phyloP scores from a whole-genome alignment of 37 sponge, comb jelly and placozoan species.

The Spongilla lacustris region DNA sequence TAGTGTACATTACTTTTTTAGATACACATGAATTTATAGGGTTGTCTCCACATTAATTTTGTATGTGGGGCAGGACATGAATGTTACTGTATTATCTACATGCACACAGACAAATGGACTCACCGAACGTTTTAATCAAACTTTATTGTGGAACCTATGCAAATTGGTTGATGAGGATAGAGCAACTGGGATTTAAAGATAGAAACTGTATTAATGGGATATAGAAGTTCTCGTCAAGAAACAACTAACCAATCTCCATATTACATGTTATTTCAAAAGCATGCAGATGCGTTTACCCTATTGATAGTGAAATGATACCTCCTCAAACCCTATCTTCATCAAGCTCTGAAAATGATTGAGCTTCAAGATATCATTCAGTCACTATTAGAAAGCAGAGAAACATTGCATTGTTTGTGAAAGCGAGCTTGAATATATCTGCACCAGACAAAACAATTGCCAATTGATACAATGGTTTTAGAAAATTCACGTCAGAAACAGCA shows the following conservation, averaged over 20 bases:
- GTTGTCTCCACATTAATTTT: too few relatives aligned
- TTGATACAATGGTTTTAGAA: constrained; percentile 32
- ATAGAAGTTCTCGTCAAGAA: constrained; percentile 16
- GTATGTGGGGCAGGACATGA: too few relatives aligned
- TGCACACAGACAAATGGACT: constrained; percentile 24
- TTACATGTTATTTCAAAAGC: constrained; percentile 26
- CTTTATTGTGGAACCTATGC: constrained; percentile 2
- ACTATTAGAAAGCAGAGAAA: constrained; percentile 9
- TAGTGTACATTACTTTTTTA: too few relatives aligned
- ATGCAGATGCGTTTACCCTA: constrained; percentile 38
- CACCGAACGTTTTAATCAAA: constrained; percentile 23
- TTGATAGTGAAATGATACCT: constrained; percentile 21
- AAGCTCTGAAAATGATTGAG: neutral
- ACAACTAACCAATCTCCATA: constrained; percentile 36
- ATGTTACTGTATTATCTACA: neutral
- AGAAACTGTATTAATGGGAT: constrained; percentile 39
- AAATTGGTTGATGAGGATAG: constrained; percentile 17
- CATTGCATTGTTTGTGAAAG: constrained; percentile 11
- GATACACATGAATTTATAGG: too few relatives aligned
- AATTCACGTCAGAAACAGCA: constrained; percentile 34
- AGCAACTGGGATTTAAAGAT: constrained; percentile 37
- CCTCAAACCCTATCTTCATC: neutral
- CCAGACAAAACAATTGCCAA: constrained; percentile 1
- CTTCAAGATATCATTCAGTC: constrained; percentile 8
- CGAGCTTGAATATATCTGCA: constrained; percentile 20